Conservation (phyloP, 2,113 vertebrate genomes). For the Oncorhynchus masou region DNA sequence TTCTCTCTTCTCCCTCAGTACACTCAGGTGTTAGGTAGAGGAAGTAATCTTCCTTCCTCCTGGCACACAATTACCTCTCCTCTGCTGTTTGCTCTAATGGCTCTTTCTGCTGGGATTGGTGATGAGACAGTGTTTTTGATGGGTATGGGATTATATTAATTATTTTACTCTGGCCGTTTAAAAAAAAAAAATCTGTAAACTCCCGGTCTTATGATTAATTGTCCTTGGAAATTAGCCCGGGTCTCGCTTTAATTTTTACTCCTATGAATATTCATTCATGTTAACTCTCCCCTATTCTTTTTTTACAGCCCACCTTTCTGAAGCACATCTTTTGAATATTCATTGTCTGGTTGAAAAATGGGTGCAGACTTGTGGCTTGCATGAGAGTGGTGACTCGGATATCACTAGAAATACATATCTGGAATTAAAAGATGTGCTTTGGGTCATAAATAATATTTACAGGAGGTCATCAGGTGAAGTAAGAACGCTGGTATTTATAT, state of each 20-base stretch:
- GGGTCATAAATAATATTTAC: conserved; percentile 96
- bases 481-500: conserved; percentile 90
- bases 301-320: conserved; percentile 73
- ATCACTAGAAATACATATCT: conserved; percentile 79
- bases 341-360: conserved; percentile 92
- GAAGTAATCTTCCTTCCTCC: conserved; percentile 90
- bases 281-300: conserved; percentile 79
- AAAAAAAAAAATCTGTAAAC: conserved; percentile 97
- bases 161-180: conserved; percentile 89
- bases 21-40: conserved; percentile 83
- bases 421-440: conserved; percentile 71
- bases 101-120: conserved; percentile 93
- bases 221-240: conserved; percentile 99
- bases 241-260: conserved; percentile 98
- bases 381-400: conserved; percentile 82
- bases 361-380: conserved; percentile 76
- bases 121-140: conserved; percentile 95
- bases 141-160: conserved; percentile 84
- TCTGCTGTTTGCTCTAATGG: conserved; percentile 94
- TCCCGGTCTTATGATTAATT: conserved; percentile 99
- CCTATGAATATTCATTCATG: conserved; percentile 99
- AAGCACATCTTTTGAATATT: conserved; percentile 94
- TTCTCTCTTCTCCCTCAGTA: conserved; percentile 69
- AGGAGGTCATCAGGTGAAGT: conserved; percentile 86
- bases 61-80: conserved; percentile 91